A percentile compares a stretch with the other conserved stretches of the same genome.
phyloP scores from a whole-genome alignment of 2,797 vertebrate species.

The Propithecus perrieri region DNA sequence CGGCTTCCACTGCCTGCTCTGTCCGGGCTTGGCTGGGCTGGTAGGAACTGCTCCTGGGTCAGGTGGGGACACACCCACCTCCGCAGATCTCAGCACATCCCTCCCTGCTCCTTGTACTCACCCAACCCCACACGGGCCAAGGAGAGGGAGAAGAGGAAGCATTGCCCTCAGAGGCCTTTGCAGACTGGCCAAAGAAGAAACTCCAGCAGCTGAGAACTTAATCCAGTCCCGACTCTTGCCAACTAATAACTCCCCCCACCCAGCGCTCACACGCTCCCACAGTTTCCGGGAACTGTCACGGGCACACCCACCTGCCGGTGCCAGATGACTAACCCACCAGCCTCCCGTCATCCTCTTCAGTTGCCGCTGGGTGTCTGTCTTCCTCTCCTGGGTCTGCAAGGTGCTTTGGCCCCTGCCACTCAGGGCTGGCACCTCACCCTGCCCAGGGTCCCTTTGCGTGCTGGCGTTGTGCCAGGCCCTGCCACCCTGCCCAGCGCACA shows the following conservation, averaged over 20 bases:
- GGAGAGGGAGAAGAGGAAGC: neutral
- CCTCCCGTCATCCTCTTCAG: neutral
- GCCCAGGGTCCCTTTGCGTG: neutral
- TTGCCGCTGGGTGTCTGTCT: neutral
- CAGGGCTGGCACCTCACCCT: neutral
- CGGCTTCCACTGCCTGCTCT: slow-evolving; percentile 34
- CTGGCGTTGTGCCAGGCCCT: neutral
- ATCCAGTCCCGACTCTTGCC: neutral
- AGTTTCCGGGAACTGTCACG: slow-evolving; percentile 55
- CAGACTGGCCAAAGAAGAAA: neutral
- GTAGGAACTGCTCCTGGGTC: slow-evolving; percentile 68
- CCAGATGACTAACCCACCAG: slow-evolving; percentile 66
- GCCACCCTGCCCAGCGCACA: neutral
- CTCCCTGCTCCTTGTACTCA: neutral
- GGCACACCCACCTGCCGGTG: slow-evolving; percentile 47
- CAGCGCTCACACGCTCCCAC: neutral
- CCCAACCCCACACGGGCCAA: neutral
- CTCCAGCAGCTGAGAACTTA: neutral
- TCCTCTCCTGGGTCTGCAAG: neutral
- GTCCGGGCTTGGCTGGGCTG: slow-evolving; percentile 26
- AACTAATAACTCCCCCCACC: neutral
- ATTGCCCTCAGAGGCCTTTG: neutral
- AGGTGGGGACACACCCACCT: slow-evolving; percentile 55
- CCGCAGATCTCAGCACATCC: neutral
- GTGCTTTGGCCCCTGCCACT: neutral